A percentile compares a stretch with the other conserved stretches of the same genome.
phyloP scores from a whole-genome alignment of 2,113 vertebrate genomes.

The Planiliza haematocheilus region DNA sequence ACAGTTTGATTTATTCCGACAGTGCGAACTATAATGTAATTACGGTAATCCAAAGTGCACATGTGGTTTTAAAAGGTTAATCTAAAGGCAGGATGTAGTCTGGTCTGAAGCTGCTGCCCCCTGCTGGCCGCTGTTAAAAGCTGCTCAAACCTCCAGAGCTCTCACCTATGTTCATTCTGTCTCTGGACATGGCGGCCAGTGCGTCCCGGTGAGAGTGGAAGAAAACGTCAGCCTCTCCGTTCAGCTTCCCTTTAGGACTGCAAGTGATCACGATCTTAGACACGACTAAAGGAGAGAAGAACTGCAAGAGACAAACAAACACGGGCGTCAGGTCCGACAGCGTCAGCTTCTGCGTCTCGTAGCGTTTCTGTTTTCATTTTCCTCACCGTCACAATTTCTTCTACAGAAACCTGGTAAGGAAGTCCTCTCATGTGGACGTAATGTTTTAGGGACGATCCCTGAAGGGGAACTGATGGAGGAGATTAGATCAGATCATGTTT shows the following conservation, averaged over 20 bases:
- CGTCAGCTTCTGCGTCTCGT: neutral
- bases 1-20: no score
- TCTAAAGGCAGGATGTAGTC: no score
- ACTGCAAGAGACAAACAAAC: slow-evolving; percentile 78
- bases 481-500: neutral
- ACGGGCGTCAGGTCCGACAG: accelerated
- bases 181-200: slow-evolving; percentile 87
- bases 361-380: neutral
- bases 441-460: slow-evolving; percentile 42
- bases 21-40: no score
- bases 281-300: slow-evolving; percentile 89
- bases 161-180: slow-evolving; percentile 88
- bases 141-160: no score
- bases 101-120: no score
- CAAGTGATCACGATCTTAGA: slow-evolving; percentile 88
- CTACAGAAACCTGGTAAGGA: slow-evolving; percentile 85
- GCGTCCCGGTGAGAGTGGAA: slow-evolving; percentile 87
- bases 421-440: slow-evolving; percentile 90
- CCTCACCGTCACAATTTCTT: slow-evolving; percentile 89
- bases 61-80: no score
- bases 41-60: no score
- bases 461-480: slow-evolving; percentile 10
- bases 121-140: no score
- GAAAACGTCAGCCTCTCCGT: slow-evolving; percentile 87
- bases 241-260: slow-evolving; percentile 83